Conservation (phyloP, 1,140 invertebrate species). For the Aradophagus sp. region DNA sequence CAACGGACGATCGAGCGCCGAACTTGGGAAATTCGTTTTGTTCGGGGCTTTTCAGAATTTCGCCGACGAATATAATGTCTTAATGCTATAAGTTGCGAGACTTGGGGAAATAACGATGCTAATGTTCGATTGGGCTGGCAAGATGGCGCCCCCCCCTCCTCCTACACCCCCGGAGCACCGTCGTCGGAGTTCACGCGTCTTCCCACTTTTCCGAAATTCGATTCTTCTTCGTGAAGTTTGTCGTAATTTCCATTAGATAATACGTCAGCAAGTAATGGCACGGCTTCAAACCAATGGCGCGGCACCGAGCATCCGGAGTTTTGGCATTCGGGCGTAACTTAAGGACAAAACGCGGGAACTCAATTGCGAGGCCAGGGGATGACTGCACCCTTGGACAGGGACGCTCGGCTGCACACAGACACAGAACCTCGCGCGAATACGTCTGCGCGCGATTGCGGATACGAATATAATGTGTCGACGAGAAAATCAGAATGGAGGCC, state of each 20-base stretch:
- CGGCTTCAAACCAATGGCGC: conserved; percentile 31
- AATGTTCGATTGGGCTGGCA: conserved; percentile 28
- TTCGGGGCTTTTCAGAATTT: not conserved
- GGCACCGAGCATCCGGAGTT: conserved; percentile 36
- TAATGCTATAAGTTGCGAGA: conserved; percentile 8
- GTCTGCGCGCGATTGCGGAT: no score
- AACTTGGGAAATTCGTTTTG: no score
- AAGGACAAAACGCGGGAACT: conserved; percentile 35
- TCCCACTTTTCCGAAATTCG: conserved; percentile 40
- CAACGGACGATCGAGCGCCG: no score
- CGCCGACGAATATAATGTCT: conserved; percentile 5
- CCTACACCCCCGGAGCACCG: conserved; percentile 8
- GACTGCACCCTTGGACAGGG: not conserved
- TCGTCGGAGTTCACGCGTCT: conserved; percentile 25
- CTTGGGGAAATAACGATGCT: conserved; percentile 24
- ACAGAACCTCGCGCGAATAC: no score
- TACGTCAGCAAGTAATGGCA: conserved; percentile 42
- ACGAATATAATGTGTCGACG: no score
- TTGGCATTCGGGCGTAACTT: conserved; percentile 36
- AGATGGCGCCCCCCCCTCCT: conserved; percentile 23
- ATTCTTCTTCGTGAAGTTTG: conserved; percentile 51
- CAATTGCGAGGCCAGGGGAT: conserved; percentile 10
- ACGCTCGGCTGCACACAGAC: no score
- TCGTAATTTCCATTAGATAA: conserved; percentile 54
- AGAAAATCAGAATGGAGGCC: no score